Percentiles rank a stretch among this genome's conserved stretches.
phyloP scores from a whole-genome alignment of 2,888 invertebrate species.

The Operophtera brumata region DNA sequence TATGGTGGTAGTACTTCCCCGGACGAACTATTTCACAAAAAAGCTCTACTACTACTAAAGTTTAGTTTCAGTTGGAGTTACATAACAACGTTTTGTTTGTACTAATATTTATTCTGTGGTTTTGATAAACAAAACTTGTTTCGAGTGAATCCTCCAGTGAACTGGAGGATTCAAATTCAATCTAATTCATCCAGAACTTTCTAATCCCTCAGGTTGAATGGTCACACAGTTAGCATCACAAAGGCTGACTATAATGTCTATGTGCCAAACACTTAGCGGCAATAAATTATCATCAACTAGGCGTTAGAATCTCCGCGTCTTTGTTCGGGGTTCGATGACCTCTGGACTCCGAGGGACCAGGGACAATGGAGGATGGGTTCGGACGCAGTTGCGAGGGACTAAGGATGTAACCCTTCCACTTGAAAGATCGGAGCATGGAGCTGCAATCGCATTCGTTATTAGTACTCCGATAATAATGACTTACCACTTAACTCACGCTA shows the following conservation, averaged over 20 bases:
- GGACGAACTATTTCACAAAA: too few relatives aligned
- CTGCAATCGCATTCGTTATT: not conserved
- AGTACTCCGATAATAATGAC: too few relatives aligned
- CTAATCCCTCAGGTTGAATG: slow-evolving; percentile 12
- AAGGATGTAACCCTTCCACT: slow-evolving; percentile 18
- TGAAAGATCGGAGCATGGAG: not conserved
- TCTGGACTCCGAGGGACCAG: slow-evolving; percentile 54
- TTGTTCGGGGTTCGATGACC: slow-evolving; percentile 53
- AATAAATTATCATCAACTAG: slow-evolving; percentile 57
- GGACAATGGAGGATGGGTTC: slow-evolving; percentile 44
- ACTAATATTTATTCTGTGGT: too few relatives aligned
- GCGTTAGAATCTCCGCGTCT: slow-evolving; percentile 53
- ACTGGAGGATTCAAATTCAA: not conserved
- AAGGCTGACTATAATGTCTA: slow-evolving; percentile 26
- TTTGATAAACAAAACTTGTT: too few relatives aligned
- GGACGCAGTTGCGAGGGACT: slow-evolving; percentile 24
- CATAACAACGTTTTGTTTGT: not conserved
- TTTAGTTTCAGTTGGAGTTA: not conserved
- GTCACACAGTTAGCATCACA: slow-evolving; percentile 5
- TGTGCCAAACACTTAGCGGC: slow-evolving; percentile 35
- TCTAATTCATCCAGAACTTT: slow-evolving; percentile 12
- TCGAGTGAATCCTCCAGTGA: too few relatives aligned
- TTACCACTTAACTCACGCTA: too few relatives aligned
- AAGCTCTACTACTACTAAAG: too few relatives aligned
- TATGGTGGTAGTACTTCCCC: too few relatives aligned